Evolutionary conservation across 2,888 invertebrate species (phyloP), one percentile per base, ranked within the genome.

Genomic region (Andrena fulva): DNA sequence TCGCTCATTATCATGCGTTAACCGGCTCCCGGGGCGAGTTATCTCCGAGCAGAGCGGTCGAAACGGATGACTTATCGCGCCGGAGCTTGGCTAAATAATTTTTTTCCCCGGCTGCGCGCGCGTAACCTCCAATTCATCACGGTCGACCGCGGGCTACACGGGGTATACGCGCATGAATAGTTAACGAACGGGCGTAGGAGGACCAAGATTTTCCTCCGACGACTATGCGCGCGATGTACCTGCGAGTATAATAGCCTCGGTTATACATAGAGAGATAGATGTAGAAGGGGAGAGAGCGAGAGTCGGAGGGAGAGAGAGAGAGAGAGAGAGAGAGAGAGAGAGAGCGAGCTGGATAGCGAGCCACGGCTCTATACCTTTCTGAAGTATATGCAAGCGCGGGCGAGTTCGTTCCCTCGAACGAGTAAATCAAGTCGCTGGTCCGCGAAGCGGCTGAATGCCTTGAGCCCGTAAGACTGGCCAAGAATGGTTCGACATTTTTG

Each of bases 321-420:
- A 42, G 42, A 42, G 12, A 54, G 24, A 2, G 54, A 10, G 54
- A 27, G 24, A 24, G 54, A 2, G 8, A 24, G 56, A 20, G 56
- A 27, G 56, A 24, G 8, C 12, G 52, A 54, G 54, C 52, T 20
- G 52, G 24, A 24, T 7, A 24, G 42, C 42, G 5, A 42, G 42
- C 42, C 52, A 24, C 52, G 59, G 59, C 69, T 56, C 75, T 79
- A 66, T 81, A 73, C 78, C 85, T 82, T 80, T 33, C 75, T 70
- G 69, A 80, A 77, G 80, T 72, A 69, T 67, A 70, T 74, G 76
- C 64, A 82, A 84, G 84, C 29, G 84, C 86, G 86, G 79, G 80
- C 87, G 85, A 87, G 89, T 89, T 88, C 82, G 83, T 89, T 89
- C 87, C 85, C 87, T 89, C 88, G 85, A 85, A 88, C 87, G 89